Conservation (phyloP, 2,113 vertebrate species). For the Podarcis muralis region DNA sequence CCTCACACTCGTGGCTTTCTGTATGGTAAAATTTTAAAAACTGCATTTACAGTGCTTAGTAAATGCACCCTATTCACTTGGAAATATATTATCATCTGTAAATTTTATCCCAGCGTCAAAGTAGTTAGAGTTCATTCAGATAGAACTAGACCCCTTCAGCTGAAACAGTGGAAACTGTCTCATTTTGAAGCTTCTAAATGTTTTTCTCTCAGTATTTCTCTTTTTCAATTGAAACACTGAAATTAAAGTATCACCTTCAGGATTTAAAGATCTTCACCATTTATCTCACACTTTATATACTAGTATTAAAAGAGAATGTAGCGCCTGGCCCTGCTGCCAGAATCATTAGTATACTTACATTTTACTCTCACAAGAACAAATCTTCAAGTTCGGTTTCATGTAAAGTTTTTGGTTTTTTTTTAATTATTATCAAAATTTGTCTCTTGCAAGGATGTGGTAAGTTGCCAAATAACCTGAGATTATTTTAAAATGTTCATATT, state of each 20-base stretch:
- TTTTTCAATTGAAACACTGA: constrained; percentile 58
- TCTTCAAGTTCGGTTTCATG: constrained; percentile 77
- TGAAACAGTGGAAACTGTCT: constrained; percentile 4
- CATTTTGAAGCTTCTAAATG: constrained; percentile 18
- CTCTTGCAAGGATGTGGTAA: constrained; percentile 77
- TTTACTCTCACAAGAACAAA: constrained; percentile 76
- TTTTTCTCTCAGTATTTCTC: constrained; percentile 49
- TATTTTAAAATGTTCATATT: constrained; percentile 80
- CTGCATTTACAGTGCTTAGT: constrained; percentile 1
- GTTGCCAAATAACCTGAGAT: constrained; percentile 83
- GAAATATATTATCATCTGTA: constrained; percentile 59
- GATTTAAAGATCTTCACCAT: constrained; percentile 59
- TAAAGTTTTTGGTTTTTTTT: constrained; percentile 75
- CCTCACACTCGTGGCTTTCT: constrained; percentile 59
- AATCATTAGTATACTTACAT: constrained; percentile 77
- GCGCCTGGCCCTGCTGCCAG: constrained; percentile 72
- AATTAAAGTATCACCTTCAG: constrained; percentile 44
- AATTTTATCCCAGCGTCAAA: constrained; percentile 51
- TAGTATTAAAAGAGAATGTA: constrained; percentile 58
- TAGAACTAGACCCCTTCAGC: constrained; percentile 8
- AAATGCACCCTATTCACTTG: constrained; percentile 36
- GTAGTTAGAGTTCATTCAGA: constrained; percentile 50
- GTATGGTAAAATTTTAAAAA: constrained; percentile 57
- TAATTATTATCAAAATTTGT: constrained; percentile 76
- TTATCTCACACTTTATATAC: constrained; percentile 74